phyloP scores from a whole-genome alignment of 2,888 invertebrate genomes.

The Lutraria lutraria region DNA sequence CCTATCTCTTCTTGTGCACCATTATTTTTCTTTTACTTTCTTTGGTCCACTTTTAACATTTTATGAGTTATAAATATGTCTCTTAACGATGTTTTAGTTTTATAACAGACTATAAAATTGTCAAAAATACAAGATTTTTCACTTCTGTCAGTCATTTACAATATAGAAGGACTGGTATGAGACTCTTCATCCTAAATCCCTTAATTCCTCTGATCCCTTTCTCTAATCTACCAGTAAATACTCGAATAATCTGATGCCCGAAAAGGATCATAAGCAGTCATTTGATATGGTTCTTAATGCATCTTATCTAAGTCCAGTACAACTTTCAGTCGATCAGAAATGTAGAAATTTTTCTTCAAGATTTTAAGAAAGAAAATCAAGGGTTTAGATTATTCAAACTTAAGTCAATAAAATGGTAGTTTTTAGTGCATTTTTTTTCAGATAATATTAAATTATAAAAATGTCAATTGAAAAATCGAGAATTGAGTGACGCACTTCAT shows the following conservation, averaged over 20 bases:
- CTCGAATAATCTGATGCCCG: background rate
- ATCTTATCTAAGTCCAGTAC: too few species aligned
- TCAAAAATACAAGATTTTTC: slow-evolving; percentile 14
- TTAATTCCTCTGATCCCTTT: background rate
- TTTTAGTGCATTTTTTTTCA: too few species aligned
- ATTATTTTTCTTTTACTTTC: background rate
- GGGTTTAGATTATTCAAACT: too few species aligned
- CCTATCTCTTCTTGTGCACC: background rate
- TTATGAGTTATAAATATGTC: slow-evolving; percentile 24
- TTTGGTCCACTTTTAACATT: background rate
- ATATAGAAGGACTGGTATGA: background rate
- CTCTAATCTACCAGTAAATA: background rate
- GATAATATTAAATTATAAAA: too few species aligned
- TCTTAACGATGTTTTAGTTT: background rate
- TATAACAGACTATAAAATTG: slow-evolving; percentile 14
- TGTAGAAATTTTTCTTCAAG: too few species aligned
- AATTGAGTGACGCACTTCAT: too few species aligned
- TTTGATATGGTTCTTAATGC: too few species aligned
- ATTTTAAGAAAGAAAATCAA: too few species aligned
- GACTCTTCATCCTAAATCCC: background rate
- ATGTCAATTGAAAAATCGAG: too few species aligned
- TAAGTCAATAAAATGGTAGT: too few species aligned
- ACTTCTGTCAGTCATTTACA: background rate
- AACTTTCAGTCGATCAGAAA: too few species aligned
- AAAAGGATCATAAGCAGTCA: background rate